phyloP scores from a whole-genome alignment of 2,888 invertebrate genomes.

The Thera britannica region DNA sequence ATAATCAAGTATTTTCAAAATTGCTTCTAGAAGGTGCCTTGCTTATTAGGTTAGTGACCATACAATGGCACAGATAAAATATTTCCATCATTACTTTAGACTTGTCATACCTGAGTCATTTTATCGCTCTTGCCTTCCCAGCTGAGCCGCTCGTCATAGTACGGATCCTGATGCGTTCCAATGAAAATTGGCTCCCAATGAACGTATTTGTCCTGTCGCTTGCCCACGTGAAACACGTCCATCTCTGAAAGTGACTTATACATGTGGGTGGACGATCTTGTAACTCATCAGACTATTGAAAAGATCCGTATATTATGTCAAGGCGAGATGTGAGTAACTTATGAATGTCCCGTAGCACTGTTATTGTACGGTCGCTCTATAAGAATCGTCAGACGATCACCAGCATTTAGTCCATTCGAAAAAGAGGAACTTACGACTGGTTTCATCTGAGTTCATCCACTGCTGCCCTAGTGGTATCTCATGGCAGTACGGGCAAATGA shows the following conservation, averaged over 20 bases:
- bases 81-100: too few species aligned
- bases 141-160: constrained; percentile 95
- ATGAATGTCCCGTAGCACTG: too few species aligned
- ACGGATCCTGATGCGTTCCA: constrained; percentile 94
- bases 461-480: constrained; percentile 93
- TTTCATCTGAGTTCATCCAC: constrained; percentile 91
- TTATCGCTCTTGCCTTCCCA: constrained; percentile 98
- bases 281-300: neutral
- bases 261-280: neutral
- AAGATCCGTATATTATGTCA: too few species aligned
- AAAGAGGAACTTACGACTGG: constrained; percentile 76
- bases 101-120: constrained; percentile 93
- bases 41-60: too few species aligned
- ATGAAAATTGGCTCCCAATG: constrained; percentile 98
- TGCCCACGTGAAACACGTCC: constrained; percentile 93
- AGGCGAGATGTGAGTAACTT: neutral
- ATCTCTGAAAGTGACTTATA: constrained; percentile 63
- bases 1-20: too few species aligned
- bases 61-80: too few species aligned
- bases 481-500: constrained; percentile 94
- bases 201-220: constrained; percentile 90
- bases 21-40: too few species aligned
- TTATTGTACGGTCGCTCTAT: too few species aligned
- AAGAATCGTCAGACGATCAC: too few species aligned
- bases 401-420: too few species aligned